These are phyloP conservation scores for Limosa lapponica DNA, from an alignment of 2,797 vertebrate species.

Conservation along the genomic window DNA sequence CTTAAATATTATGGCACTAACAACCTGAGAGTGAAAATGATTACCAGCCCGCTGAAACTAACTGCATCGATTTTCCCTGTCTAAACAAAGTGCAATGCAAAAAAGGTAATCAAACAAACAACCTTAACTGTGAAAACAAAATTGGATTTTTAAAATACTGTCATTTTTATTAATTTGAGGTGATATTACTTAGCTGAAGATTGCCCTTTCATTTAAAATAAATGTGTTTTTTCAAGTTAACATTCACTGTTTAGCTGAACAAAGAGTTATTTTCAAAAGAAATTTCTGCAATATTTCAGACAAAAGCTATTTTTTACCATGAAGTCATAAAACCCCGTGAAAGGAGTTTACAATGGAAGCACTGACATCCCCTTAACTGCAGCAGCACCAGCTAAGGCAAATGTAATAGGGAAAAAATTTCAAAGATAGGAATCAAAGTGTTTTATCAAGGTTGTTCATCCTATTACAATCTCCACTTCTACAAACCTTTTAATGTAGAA, in stretches of 20 bases:
- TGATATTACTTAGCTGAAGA: constrained; percentile 27
- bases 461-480: constrained; percentile 21
- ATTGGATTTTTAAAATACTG: constrained; percentile 45
- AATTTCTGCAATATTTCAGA: not conserved
- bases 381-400: not conserved
- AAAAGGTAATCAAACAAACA: constrained; percentile 46
- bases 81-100: constrained; percentile 37
- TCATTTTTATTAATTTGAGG: constrained; percentile 54
- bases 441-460: constrained; percentile 66
- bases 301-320: constrained; percentile 42
- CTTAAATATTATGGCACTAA: not conserved
- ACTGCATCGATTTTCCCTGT: constrained; percentile 24
- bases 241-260: not conserved
- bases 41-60: not conserved
- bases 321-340: constrained; percentile 10
- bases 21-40: not conserved
- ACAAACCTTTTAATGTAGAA: constrained; percentile 47
- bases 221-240: constrained; percentile 8
- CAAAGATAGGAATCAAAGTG: constrained; percentile 58
- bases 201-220: constrained; percentile 37
- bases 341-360: constrained; percentile 39
- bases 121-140: constrained; percentile 42
- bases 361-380: not conserved
- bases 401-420: constrained; percentile 18
- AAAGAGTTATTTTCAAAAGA: not conserved